Conservation (phyloP, 2,888 invertebrate genomes). For the Leptopilina drosophilae region DNA sequence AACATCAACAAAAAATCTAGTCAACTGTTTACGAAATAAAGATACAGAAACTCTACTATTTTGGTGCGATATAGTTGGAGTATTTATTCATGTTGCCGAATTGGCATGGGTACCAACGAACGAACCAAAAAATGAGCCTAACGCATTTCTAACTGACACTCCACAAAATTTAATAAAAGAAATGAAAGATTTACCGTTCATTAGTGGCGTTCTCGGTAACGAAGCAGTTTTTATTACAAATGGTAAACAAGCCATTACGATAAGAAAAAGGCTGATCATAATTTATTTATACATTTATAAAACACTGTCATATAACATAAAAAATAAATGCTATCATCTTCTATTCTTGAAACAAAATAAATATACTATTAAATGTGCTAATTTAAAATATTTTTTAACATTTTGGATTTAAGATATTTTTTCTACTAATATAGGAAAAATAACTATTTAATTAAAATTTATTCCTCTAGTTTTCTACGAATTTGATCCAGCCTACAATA, state of each 20-base stretch:
- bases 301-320: too few species aligned
- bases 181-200: constrained; percentile 18
- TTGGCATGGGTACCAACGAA: neutral
- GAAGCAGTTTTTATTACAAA: neutral
- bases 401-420: neutral
- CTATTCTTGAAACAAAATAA: too few species aligned
- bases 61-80: neutral
- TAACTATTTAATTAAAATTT: too few species aligned
- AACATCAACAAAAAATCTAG: neutral
- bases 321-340: too few species aligned
- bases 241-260: neutral
- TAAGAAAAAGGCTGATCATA: too few species aligned
- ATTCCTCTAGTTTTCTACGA: neutral
- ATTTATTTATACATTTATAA: too few species aligned
- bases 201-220: neutral
- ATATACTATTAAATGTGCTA: neutral
- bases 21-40: neutral
- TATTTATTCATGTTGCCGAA: neutral
- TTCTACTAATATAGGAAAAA: too few species aligned
- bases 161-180: neutral
- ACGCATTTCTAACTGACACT: constrained; percentile 7
- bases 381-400: neutral
- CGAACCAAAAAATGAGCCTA: neutral
- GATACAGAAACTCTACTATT: neutral
- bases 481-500: neutral